Base-by-base conservation (phyloP, 2,797 vertebrate genomes). In the Fistularia tabacaria region DNA sequence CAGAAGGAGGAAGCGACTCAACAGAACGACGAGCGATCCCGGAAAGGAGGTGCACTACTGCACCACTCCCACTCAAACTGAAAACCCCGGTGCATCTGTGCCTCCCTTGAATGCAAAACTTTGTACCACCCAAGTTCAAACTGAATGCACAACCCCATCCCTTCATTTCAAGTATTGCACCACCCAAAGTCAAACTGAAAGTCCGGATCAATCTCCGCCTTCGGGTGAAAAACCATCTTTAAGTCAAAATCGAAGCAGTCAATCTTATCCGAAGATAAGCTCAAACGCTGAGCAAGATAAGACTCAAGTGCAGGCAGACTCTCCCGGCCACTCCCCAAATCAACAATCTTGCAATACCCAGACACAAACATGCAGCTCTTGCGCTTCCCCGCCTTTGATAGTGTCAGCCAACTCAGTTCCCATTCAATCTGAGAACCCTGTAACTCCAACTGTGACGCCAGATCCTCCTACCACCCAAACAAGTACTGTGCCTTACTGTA, bases 11-110 rank as follows among this genome's bases (percentile, higher is more conserved):
- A 91, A 88, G 62, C 73, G 81, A 9, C 73, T 91, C 6, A 89
- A 74, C 10, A 73, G 87, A 65, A 81, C 89, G 15, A 77, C 84
- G 7, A 91, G 90, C 49, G 89, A 91, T 74, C 90, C 89, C 11
- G 89, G 88, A 46, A 90, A 88, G 51, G 85, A 87, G 58, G 85
- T 87, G 51, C 73, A 85, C 53, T 84, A 79, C 65, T 85, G 85
- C 55, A 85, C 83, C 12, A 87, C 81, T 39, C 76, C 84, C 11
- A 88, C 87, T 14, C 85, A 88, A 68, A 89, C 84, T 12, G 85
- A 89, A 63, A 78, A 64, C 46, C 81, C 70, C 14, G 43, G 57
- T 62, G 63, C 57, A 14, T 74, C 73, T 13, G 74, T 54, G 0
- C 57, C 80, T 3, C 75, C 73, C 10, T 51, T 74, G 44, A 76